Evolutionary conservation across 2,797 vertebrate species (phyloP), one percentile per base, ranked within the genome.

Genomic region (Pogonophryne albipinna): DNA sequence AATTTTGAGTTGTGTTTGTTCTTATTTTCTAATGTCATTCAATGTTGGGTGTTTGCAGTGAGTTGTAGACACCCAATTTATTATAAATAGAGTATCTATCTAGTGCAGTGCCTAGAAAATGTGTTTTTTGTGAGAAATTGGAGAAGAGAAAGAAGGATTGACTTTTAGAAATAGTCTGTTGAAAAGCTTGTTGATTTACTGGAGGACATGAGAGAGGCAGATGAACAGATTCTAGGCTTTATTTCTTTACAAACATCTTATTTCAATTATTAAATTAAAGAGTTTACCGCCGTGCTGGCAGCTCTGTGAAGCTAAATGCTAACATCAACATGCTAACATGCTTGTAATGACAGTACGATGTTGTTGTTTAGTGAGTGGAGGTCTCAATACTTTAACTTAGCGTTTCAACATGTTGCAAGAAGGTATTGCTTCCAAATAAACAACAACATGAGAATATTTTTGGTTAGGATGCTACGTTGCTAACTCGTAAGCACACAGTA

Each of bases 221-320:
- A 51, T 16, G 42, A 38, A 65, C 31, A 58, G 58, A 78, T 20
- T 5, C 13, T 50, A 31, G 11, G 45, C 16, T 55, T 42, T 53
- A 23, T 14, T 38, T 63, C 10, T 74, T 65, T 16, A 55, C 15
- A 64, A 14, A 13, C 15, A 65, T 62, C 49, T 2, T 20, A 15
- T 20, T 56, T 14, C 50, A 50, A 38, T 20, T 2, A 70, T 58
- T 58, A 2, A 59, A 27, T 49, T 11, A 55, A 53, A 31, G 17
- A 27, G 20, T 44, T 34, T 59, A 16, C 13, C 47, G 14, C 50
- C 6, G 2, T 14, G 31, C 59, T 10, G 13, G 23, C 41, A 10
- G 46, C 42, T 75, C 62, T 58, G 38, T 45, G 52, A 52, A 55
- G 64, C 3, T 71, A 19, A 70, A 50, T 6, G 50, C 31, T 49